Base-by-base conservation (phyloP, 1,140 invertebrate genomes). In the Halotydeus destructor region DNA sequence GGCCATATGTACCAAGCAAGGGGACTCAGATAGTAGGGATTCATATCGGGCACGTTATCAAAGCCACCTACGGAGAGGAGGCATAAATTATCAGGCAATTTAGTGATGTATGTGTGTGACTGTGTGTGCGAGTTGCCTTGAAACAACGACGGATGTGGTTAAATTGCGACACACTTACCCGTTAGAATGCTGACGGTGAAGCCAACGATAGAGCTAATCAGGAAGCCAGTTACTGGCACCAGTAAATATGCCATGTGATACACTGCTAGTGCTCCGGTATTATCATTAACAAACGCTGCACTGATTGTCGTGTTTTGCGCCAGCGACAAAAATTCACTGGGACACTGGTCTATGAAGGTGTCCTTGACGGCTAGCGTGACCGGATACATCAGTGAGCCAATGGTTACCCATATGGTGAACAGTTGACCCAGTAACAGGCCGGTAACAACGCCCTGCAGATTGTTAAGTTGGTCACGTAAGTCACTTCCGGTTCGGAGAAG, bases 211-310 rank as follows among this genome's bases (percentile, higher is more conserved):
- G 40, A 31, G 39, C 43, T 38, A 24, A 47, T 44, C 5, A 47
- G 9, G 36, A 45, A 47, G 27, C 46, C 46, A 27, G 31, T 34
- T 25, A 44, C 37, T n/a, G 46, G 46, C 5, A 47, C 46, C 34
- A 47, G 35, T 28, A 47, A 33, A 39, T 37, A 47, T 14, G 46
- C 36, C 9, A 47, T 42, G 18, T 47, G 46, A 37, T 38, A 47
- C 28, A 47, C 22, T 12, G 22, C 19, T 2, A 47, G 21, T 5
- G 44, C 22, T n/a, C 41, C 42, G 6, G 5, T 24, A 9, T 23
- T 30, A 23, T 47, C 34, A 21, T 33, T 24, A 38, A 14, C 19
- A 9, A 38, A 12, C 16, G 6, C 3, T 5, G 16, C 2, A n/a
- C n/a, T 12, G n/a, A 31, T 24, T 2, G 27, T 30, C 8, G 22